These are phyloP conservation scores for Poeciliopsis turneri DNA, from an alignment of 2,797 vertebrate species.

Conservation along the genomic window DNA sequence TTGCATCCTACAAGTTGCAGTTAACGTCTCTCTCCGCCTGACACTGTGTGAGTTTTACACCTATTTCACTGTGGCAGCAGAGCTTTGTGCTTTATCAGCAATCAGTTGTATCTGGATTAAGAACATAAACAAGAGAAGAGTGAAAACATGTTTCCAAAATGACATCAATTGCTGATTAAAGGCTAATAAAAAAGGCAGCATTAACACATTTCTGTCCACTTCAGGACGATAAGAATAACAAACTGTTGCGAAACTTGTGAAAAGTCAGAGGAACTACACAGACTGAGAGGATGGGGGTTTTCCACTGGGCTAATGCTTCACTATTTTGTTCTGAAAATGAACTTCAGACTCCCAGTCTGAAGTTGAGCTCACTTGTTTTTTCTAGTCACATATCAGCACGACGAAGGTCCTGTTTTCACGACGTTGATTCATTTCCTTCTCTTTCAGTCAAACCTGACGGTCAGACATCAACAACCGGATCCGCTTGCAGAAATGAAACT, in stretches of 20 bases:
- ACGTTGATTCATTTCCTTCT: not conserved
- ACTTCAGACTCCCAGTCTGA: not conserved
- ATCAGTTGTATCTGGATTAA: not conserved
- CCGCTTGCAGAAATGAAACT: not conserved
- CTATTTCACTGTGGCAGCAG: not conserved
- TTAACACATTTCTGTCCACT: not conserved
- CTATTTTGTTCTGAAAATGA: not conserved
- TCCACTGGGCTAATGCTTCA: not conserved
- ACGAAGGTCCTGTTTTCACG: not conserved
- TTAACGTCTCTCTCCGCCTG: conserved; percentile 11
- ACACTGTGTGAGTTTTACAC: conserved; percentile 5
- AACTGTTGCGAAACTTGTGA: not conserved
- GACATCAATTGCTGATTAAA: not conserved
- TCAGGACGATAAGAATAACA: not conserved
- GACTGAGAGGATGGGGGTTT: not conserved
- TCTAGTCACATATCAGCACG: not conserved
- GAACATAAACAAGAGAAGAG: not conserved
- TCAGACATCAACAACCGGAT: too few species aligned
- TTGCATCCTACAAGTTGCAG: conserved; percentile 14
- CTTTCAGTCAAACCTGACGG: not conserved
- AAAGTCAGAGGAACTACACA: not conserved
- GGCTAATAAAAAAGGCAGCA: not conserved
- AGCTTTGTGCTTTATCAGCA: not conserved
- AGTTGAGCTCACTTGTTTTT: not conserved
- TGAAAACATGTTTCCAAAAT: not conserved